Conservation (phyloP, 1,140 invertebrate species). For the Drosophila oshimai region DNA sequence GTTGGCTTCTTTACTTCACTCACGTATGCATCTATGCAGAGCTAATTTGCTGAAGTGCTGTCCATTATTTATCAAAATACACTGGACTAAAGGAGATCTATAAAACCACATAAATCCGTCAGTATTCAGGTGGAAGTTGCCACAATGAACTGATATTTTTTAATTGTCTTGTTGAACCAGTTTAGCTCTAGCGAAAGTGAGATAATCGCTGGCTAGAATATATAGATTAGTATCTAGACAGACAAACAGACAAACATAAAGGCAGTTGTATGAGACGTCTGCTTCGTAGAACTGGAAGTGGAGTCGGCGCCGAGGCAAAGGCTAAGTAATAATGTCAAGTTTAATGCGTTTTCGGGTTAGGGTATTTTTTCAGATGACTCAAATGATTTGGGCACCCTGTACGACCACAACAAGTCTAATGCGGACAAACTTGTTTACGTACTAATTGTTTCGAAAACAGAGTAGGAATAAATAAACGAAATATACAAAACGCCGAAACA, state of each 20-base stretch:
- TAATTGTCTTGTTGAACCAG: conserved; percentile 40
- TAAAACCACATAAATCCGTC: conserved; percentile 4
- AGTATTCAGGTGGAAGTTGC: background rate
- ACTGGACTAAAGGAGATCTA: background rate
- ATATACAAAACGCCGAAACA: conserved; percentile 31
- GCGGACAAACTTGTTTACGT: conserved; percentile 59
- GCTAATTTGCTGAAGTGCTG: background rate
- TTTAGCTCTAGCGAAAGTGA: conserved; percentile 24
- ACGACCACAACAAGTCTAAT: conserved; percentile 47
- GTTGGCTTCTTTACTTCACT: background rate
- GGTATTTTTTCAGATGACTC: background rate
- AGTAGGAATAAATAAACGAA: conserved; percentile 32
- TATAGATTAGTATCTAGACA: background rate
- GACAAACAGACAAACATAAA: background rate
- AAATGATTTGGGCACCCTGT: conserved; percentile 50
- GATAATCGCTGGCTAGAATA: conserved; percentile 13
- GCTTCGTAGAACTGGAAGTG: conserved; percentile 3
- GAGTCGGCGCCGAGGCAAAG: background rate
- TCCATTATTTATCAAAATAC: background rate
- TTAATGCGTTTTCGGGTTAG: conserved; percentile 8
- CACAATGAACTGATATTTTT: conserved; percentile 14
- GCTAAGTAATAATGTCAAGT: conserved; percentile 14
- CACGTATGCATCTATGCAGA: background rate
- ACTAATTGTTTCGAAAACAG: conserved; percentile 30
- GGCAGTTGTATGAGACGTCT: background rate